Evolutionary conservation across 2,888 invertebrate genomes (phyloP).

Genomic region (Bombyx huttoni): DNA sequence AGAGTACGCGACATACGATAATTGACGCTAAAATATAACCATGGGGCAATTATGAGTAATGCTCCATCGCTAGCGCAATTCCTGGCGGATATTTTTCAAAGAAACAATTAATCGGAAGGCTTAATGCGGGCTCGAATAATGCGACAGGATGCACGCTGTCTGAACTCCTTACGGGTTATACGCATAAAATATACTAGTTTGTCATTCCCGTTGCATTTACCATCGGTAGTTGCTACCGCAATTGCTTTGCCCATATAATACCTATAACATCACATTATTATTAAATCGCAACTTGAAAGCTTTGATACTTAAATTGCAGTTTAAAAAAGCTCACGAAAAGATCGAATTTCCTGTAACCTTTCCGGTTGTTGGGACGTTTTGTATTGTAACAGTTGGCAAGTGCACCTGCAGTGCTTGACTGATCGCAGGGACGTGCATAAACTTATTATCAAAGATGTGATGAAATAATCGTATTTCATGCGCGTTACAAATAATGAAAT

Average conservation of each 20-base stretch:
- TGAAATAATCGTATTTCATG: conserved; percentile 20
- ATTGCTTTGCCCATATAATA: conserved; percentile 31
- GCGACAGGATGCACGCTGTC: conserved; percentile 17
- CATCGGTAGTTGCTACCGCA: conserved; percentile 33
- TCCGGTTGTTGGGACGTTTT: conserved; percentile 11
- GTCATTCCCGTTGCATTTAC: conserved; percentile 41
- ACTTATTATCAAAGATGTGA: conserved; percentile 18
- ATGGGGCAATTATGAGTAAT: no score
- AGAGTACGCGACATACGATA: no score
- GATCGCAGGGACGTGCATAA: conserved; percentile 34
- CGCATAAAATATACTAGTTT: conserved; percentile 28
- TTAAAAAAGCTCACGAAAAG: neutral
- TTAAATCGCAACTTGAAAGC: no score
- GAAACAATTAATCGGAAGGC: conserved; percentile 2
- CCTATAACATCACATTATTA: neutral
- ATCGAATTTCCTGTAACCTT: conserved; percentile 3
- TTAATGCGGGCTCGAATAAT: conserved; percentile 3
- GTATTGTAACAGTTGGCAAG: conserved; percentile 19
- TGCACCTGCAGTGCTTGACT: conserved; percentile 45
- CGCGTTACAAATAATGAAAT: conserved; percentile 1
- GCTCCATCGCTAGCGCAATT: no score
- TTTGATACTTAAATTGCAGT: no score
- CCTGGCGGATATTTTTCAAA: no score
- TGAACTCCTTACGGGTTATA: conserved; percentile 23
- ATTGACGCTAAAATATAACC: no score